These are phyloP conservation scores for Lottia scabra DNA, from an alignment of 2,888 invertebrate species.

Conservation along the genomic window DNA sequence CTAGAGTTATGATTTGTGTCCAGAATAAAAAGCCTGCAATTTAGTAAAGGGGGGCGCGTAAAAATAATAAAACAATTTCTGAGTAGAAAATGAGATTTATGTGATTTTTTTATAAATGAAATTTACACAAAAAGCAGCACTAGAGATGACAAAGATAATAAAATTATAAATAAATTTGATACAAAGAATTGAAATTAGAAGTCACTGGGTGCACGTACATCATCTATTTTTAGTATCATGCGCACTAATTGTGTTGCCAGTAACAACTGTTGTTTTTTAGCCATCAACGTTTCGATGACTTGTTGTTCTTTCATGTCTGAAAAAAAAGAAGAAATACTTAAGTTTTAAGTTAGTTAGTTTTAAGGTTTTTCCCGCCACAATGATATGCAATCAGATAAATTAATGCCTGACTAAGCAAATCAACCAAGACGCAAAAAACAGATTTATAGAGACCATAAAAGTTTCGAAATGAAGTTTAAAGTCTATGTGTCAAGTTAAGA, in stretches of 20 bases:
- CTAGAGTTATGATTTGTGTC: too few species aligned
- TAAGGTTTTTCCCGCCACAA: too few species aligned
- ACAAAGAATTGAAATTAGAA: neutral
- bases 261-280: slow-evolving; percentile 96
- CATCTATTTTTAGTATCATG: slow-evolving; percentile 99
- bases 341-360: neutral
- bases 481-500: too few species aligned
- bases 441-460: too few species aligned
- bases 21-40: too few species aligned
- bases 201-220: slow-evolving; percentile 77
- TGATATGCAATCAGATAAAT: too few species aligned
- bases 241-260: slow-evolving; percentile 98
- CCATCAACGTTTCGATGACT: slow-evolving; percentile 95
- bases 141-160: neutral
- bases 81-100: too few species aligned
- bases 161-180: neutral
- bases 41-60: too few species aligned
- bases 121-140: slow-evolving; percentile 1
- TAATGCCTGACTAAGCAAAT: too few species aligned
- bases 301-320: slow-evolving; percentile 93
- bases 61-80: too few species aligned
- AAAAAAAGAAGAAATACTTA: slow-evolving; percentile 36
- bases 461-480: too few species aligned
- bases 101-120: neutral
- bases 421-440: too few species aligned